Evolutionary conservation across 2,888 invertebrate genomes (phyloP).

Genomic region (Oscheius sp.): DNA sequence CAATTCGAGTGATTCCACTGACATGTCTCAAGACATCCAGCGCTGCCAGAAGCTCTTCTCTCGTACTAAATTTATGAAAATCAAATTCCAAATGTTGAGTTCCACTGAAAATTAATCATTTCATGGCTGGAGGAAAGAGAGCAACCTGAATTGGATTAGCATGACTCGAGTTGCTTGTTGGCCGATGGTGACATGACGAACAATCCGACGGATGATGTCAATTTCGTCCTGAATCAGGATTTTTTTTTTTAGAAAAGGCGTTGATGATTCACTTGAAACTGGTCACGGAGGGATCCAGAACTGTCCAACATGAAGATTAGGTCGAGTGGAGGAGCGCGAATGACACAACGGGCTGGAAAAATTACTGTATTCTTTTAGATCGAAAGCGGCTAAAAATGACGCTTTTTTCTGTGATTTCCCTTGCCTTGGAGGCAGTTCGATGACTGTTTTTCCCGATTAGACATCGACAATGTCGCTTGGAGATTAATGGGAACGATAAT

Average conservation of each 20-base stretch:
- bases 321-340: slow-evolving; percentile 67
- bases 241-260: not conserved
- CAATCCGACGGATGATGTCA: slow-evolving; percentile 64
- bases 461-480: not conserved
- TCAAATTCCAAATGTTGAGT: slow-evolving; percentile 68
- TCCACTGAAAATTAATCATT: slow-evolving; percentile 48
- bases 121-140: too few relatives aligned
- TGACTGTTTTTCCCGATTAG: not conserved
- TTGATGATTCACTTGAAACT: slow-evolving; percentile 51
- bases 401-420: too few relatives aligned
- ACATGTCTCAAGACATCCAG: slow-evolving; percentile 64
- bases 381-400: too few relatives aligned
- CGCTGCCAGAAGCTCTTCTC: slow-evolving; percentile 62
- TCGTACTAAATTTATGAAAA: slow-evolving; percentile 61
- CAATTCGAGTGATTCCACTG: slow-evolving; percentile 68
- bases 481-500: not conserved
- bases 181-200: slow-evolving; percentile 66
- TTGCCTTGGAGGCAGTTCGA: too few relatives aligned
- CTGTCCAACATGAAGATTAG: slow-evolving; percentile 68
- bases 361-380: too few relatives aligned
- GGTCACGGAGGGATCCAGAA: slow-evolving; percentile 64
- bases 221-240: slow-evolving; percentile 62
- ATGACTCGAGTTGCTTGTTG: slow-evolving; percentile 65
- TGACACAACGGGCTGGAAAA: slow-evolving; percentile 64
- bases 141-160: slow-evolving; percentile 68